Conservation (phyloP, 2,888 invertebrate species). For the Escarpia spicata region DNA sequence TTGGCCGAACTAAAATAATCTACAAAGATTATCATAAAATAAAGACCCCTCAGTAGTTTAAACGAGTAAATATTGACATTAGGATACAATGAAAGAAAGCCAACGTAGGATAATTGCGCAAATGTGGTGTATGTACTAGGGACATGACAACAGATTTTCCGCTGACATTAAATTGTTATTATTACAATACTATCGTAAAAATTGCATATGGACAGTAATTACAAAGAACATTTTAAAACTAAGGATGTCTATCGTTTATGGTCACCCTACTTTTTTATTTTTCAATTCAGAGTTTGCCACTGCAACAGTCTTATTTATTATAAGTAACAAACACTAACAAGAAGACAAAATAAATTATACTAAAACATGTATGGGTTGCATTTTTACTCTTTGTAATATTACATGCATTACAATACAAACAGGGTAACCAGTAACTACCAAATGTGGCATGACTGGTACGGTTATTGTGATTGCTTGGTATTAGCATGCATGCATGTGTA, state of each 20-base stretch:
- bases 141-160: not conserved
- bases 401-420: no score
- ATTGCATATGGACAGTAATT: not conserved
- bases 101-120: not conserved
- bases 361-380: no score
- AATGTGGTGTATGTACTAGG: not conserved
- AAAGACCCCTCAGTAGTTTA: not conserved
- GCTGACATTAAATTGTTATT: not conserved
- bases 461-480: not conserved
- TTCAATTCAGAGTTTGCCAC: not conserved
- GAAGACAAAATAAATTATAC: not conserved
- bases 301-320: not conserved
- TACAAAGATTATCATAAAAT: not conserved
- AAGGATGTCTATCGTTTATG: not conserved
- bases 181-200: not conserved
- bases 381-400: no score
- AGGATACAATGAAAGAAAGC: no score
- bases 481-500: not conserved
- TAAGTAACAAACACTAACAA: not conserved
- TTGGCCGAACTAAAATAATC: not conserved
- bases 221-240: not conserved
- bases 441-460: not conserved
- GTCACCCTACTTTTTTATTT: not conserved
- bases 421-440: no score
- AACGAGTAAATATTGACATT: not conserved